These are phyloP conservation scores for Amphipoea oculea DNA, from an alignment of 2,888 invertebrate genomes.

Conservation along the genomic window DNA sequence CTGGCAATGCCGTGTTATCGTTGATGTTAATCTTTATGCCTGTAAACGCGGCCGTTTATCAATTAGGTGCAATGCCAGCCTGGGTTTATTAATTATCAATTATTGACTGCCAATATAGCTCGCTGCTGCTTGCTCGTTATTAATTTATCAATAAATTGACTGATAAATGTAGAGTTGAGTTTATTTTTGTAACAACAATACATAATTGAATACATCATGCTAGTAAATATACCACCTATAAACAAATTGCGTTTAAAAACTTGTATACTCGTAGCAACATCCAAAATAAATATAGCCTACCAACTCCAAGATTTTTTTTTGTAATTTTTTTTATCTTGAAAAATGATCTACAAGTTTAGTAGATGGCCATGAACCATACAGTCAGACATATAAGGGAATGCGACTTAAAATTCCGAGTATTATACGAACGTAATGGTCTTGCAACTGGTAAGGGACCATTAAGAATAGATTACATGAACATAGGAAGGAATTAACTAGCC, in stretches of 20 bases:
- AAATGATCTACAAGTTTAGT: conserved; percentile 52
- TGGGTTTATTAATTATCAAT: conserved; percentile 54
- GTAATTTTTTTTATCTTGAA: conserved; percentile 28
- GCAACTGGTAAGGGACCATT: conserved; percentile 38
- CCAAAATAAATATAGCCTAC: background rate
- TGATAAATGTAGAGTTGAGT: conserved; percentile 14
- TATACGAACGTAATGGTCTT: conserved; percentile 51
- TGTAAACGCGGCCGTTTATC: conserved; percentile 29
- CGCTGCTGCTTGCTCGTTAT: background rate
- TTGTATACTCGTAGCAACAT: background rate
- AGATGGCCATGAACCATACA: conserved; percentile 58
- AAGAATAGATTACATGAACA: conserved; percentile 47
- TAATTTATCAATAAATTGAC: conserved; percentile 17
- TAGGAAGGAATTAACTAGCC: conserved; percentile 34
- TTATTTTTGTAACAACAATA: conserved; percentile 10
- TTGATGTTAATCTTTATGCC: conserved; percentile 42
- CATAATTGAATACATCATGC: background rate
- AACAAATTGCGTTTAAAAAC: background rate
- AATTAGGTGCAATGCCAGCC: conserved; percentile 44
- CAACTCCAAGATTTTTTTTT: conserved; percentile 18
- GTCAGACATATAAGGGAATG: conserved; percentile 56
- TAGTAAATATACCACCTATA: background rate
- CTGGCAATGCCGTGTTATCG: conserved; percentile 17
- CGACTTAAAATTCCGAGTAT: conserved; percentile 59
- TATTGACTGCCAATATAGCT: conserved; percentile 45